phyloP scores from a whole-genome alignment of 2,888 invertebrate genomes.

The Drosophila longiperda region DNA sequence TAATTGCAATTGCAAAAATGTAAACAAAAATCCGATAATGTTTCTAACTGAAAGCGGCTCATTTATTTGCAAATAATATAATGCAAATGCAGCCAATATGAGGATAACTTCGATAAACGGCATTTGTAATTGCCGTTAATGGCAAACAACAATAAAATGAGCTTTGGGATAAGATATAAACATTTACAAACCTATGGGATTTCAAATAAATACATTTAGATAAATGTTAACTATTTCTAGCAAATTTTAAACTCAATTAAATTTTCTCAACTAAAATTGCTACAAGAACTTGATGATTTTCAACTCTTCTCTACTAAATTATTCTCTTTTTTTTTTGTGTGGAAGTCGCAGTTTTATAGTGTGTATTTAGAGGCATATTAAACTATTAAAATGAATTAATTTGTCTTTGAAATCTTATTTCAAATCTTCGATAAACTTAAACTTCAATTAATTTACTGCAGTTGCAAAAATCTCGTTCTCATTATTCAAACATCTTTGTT shows the following conservation, averaged over 20 bases:
- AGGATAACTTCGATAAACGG: neutral
- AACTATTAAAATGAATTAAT: neutral
- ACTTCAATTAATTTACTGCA: neutral
- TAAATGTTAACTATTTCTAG: neutral
- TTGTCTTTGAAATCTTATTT: neutral
- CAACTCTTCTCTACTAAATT: neutral
- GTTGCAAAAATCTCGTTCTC: neutral
- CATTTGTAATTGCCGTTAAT: slow-evolving; percentile 18
- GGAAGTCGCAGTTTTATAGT: neutral
- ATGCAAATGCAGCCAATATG: slow-evolving; percentile 1
- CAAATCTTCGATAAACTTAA: neutral
- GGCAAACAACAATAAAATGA: slow-evolving; percentile 13
- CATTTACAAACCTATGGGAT: neutral
- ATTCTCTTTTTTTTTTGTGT: neutral
- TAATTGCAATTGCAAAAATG: slow-evolving; percentile 49
- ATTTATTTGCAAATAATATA: neutral
- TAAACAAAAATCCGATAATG: slow-evolving; percentile 30
- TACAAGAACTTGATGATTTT: neutral
- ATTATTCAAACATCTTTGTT: neutral
- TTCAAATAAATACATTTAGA: neutral
- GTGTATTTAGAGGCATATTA: neutral
- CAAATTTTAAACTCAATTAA: neutral
- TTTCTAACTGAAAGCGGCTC: neutral
- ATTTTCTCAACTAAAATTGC: neutral
- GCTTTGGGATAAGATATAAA: slow-evolving; percentile 14